Evolutionary conservation across 2,888 invertebrate genomes (phyloP).

Genomic region (Stegana nigrithorax): DNA sequence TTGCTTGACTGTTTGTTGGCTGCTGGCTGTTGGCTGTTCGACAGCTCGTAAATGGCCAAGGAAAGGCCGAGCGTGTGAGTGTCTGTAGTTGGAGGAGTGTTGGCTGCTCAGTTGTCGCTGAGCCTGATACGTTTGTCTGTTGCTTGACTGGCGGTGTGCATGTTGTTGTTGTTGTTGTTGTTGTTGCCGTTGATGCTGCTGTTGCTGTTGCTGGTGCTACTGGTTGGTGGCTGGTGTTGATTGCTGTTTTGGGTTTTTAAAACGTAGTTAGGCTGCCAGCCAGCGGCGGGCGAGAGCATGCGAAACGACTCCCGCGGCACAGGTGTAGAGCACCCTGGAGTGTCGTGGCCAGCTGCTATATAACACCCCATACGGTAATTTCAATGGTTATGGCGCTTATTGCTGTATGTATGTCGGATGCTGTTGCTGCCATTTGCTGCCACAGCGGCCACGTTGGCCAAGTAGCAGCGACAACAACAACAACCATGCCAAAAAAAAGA

Average conservation of each 20-base stretch:
- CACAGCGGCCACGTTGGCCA: constrained; percentile 16
- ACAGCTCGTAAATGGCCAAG: constrained; percentile 53
- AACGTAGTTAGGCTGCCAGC: constrained; percentile 68
- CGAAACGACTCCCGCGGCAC: constrained; percentile 68
- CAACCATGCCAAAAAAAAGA: too few species aligned
- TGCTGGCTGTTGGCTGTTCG: constrained; percentile 41
- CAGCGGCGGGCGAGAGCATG: constrained; percentile 30
- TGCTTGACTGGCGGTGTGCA: constrained; percentile 21
- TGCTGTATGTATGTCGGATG: constrained; percentile 38
- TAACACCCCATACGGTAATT: constrained; percentile 69
- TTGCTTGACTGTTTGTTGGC: neutral
- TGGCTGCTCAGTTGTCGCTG: constrained; percentile 7
- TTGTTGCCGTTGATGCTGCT: constrained; percentile 3
- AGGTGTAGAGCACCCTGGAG: constrained; percentile 70
- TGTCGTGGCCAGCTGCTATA: constrained; percentile 69
- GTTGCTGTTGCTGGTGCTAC: constrained; percentile 20
- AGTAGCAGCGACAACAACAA: neutral
- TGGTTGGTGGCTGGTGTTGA: constrained; percentile 62
- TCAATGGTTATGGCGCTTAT: constrained; percentile 64
- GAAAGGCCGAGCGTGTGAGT: neutral
- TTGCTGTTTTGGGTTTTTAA: constrained; percentile 69
- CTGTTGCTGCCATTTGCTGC: constrained; percentile 19
- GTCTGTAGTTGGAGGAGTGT: neutral
- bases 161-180: neutral
- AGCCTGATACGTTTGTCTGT: constrained; percentile 25